phyloP scores from a whole-genome alignment of 2,888 invertebrate genomes.

The Phengaris arion region DNA sequence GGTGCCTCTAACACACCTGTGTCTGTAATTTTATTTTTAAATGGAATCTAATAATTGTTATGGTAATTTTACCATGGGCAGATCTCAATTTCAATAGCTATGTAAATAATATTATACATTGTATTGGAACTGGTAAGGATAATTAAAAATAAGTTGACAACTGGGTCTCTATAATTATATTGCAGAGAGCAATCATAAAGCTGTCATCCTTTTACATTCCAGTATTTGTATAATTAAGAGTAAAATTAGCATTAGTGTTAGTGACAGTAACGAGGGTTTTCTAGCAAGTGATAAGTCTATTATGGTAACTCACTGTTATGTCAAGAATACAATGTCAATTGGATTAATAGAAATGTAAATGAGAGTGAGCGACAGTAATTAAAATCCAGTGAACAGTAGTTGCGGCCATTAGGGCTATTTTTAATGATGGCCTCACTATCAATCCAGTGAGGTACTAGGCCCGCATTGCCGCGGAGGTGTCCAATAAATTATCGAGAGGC shows the following conservation, averaged over 20 bases:
- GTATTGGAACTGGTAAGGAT: neutral
- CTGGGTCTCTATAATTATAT: neutral
- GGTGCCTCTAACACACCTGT: slow-evolving; percentile 4
- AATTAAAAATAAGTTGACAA: neutral
- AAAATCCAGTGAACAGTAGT: slow-evolving; percentile 28
- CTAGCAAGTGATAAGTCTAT: neutral
- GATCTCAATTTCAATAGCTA: slow-evolving; percentile 1
- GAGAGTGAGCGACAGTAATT: slow-evolving; percentile 22
- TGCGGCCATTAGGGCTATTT: slow-evolving; percentile 36
- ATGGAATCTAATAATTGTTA: slow-evolving; percentile 17
- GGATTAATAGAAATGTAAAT: slow-evolving; percentile 25
- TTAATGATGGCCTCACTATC: slow-evolving; percentile 48
- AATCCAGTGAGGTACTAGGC: slow-evolving; percentile 58
- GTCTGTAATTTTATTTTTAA: slow-evolving; percentile 9
- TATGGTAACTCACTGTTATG: neutral
- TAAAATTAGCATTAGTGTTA: neutral
- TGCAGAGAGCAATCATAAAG: neutral
- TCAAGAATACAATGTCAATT: slow-evolving; percentile 5
- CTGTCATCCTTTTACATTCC: neutral
- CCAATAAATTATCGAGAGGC: slow-evolving; percentile 70
- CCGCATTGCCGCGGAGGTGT: slow-evolving; percentile 58
- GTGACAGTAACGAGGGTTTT: neutral
- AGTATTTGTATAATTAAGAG: neutral
- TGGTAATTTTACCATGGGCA: neutral
- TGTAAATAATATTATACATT: slow-evolving; percentile 2